A percentile compares a stretch with the other conserved stretches of the same genome.
These are phyloP conservation scores for Antigone vipio DNA, from an alignment of 2,113 vertebrate genomes.

Conservation along the genomic window DNA sequence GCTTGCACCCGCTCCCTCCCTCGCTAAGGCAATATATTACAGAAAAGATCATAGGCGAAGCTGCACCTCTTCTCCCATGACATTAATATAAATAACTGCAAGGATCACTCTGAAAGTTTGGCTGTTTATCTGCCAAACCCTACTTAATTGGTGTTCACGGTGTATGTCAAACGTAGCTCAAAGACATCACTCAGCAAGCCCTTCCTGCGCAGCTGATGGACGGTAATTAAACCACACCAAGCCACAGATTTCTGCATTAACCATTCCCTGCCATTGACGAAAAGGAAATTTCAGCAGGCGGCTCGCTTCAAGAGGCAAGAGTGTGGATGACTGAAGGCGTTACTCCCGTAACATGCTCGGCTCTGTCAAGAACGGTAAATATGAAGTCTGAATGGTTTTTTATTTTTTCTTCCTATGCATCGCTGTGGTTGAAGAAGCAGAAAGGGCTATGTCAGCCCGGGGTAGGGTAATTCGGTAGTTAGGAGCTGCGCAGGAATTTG, in stretches of 20 bases:
- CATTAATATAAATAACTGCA: not conserved
- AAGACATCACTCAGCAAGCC: not conserved
- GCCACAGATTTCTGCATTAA: not conserved
- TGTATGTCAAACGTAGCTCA: not conserved
- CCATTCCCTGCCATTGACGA: not conserved
- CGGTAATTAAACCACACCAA: not conserved
- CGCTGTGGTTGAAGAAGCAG: not conserved
- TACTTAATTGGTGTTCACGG: not conserved
- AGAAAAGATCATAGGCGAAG: not conserved
- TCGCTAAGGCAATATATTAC: accelerated
- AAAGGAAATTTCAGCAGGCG: not conserved
- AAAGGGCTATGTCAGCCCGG: not conserved
- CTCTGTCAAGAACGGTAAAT: not conserved
- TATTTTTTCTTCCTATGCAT: not conserved
- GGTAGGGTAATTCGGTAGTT: not conserved
- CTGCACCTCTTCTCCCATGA: not conserved
- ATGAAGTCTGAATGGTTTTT: not conserved
- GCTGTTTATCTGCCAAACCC: not conserved
- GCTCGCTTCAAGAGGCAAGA: not conserved
- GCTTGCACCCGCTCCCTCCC: not conserved
- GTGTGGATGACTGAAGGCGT: not conserved
- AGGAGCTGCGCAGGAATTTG: not conserved
- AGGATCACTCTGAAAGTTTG: not conserved
- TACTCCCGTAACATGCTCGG: not conserved
- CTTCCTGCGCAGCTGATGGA: not conserved